Base-by-base conservation (phyloP, 2,888 invertebrate species). In the Eledona agricola region DNA sequence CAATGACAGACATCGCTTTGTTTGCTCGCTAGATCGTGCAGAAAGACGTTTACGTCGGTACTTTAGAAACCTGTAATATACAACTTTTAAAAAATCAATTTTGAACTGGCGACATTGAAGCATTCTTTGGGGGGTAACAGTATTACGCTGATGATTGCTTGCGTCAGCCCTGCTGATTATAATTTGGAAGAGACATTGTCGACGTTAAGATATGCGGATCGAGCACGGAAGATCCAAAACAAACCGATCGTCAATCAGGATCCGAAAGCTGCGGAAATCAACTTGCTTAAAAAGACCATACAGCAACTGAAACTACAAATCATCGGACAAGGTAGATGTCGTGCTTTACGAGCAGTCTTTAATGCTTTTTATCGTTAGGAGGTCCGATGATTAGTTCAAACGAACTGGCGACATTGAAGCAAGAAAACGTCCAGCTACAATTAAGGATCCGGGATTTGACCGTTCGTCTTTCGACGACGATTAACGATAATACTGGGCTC, bases 111-210 rank as follows among this genome's bases (percentile, higher is more conserved):
- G n/a, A n/a, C n/a, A n/a, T n/a, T 97, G 29, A 96, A 96, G 81
- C 96, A 96, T 80, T 95, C 95, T 3, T 80, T 96, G 4, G 96
- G 96, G 7, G 96, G 96, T 0, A 96, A 96, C 72, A 94, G 94
- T 0, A 83, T 93, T 16, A 96, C 96, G 0, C 72, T 96, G 6
- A 96, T 96, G 96, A 89, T 97, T 49, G 96, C 96, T 0, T 97
- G 96, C 73, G 87, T 96, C 0, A 94, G 94, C 70, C 96, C 96
- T 0, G 95, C 96, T 0, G 90, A 90, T 72, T 90, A 89, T 60
- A 90, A 90, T 71, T 74, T 90, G 34, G 91, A 93, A 56, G 96
- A 96, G 78, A 93, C 94, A 0, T 71, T 95, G 0, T 94, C 91
- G 20, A 96, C 96, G 0, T 75, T 96, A 17, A 80, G 93, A 0